Evolutionary conservation across 2,888 invertebrate species (phyloP).

Genomic region (Vannuccia rotundouncinata): DNA sequence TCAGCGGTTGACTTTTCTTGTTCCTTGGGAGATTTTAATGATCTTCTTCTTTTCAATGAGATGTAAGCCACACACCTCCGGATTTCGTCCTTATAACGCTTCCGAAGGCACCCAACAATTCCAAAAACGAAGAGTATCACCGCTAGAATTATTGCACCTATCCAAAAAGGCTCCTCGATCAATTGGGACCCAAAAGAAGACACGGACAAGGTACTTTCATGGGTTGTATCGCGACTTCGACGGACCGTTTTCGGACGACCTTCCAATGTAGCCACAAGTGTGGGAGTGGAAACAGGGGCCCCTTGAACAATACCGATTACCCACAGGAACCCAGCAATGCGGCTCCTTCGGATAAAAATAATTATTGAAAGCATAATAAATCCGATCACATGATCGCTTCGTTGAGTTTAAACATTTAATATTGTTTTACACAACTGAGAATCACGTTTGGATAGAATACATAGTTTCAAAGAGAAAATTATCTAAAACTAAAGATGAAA

Average conservation of each 20-base stretch:
- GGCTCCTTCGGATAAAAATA: neutral
- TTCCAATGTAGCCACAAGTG: too few relatives aligned
- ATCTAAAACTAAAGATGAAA: too few relatives aligned
- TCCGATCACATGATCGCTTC: neutral
- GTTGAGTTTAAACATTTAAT: too few relatives aligned
- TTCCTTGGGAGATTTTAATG: too few relatives aligned
- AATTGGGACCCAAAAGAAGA: neutral
- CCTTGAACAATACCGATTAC: neutral
- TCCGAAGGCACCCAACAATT: neutral
- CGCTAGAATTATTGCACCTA: neutral
- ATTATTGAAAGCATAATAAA: neutral
- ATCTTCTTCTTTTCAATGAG: neutral
- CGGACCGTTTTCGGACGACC: too few relatives aligned
- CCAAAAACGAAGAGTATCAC: neutral
- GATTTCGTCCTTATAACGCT: neutral
- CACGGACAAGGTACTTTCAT: neutral
- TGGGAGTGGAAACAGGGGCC: neutral
- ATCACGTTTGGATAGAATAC: too few relatives aligned
- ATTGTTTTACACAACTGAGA: too few relatives aligned
- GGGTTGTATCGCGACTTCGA: neutral
- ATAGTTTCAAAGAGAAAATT: too few relatives aligned
- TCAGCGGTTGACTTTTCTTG: too few relatives aligned
- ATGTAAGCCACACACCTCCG: neutral
- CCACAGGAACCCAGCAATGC: neutral
- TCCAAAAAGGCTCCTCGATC: constrained; percentile 7